Percentiles rank a stretch among this genome's conserved stretches.
These are phyloP conservation scores for Zaprionus ghesquierei DNA, from an alignment of 1,140 invertebrate genomes.

Conservation along the genomic window DNA sequence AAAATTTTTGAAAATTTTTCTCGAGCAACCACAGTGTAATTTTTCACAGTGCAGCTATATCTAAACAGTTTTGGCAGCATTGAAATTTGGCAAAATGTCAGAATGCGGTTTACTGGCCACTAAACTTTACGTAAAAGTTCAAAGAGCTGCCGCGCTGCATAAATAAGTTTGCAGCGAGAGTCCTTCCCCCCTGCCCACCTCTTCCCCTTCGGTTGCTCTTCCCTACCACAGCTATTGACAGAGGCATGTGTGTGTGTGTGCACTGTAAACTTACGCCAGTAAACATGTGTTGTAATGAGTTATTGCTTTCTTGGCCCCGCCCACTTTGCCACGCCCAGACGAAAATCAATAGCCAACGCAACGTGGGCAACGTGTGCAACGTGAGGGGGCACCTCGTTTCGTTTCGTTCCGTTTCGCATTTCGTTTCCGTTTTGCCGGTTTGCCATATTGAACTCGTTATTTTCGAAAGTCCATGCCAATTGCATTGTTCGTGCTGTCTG, in stretches of 20 bases:
- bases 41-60: slow-evolving; percentile 1
- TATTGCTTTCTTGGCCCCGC: slow-evolving; percentile 56
- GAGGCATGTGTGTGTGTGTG: slow-evolving; percentile 10
- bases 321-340: neutral
- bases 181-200: no score
- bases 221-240: slow-evolving; percentile 52
- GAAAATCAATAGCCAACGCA: slow-evolving; percentile 63
- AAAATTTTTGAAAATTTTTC: no score
- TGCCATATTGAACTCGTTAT: slow-evolving; percentile 55
- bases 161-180: slow-evolving; percentile 61
- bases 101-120: slow-evolving; percentile 69
- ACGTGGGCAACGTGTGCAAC: slow-evolving; percentile 10
- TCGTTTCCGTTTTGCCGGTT: slow-evolving; percentile 10
- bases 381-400: no score
- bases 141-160: slow-evolving; percentile 69
- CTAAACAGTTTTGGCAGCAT: slow-evolving; percentile 43
- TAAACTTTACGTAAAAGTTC: slow-evolving; percentile 72
- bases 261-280: slow-evolving; percentile 61
- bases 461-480: slow-evolving; percentile 57
- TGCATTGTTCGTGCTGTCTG: slow-evolving; percentile 47
- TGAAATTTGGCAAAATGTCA: slow-evolving; percentile 81
- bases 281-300: slow-evolving; percentile 79
- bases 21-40: neutral
- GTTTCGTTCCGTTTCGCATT: neutral
- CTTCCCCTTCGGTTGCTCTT: slow-evolving; percentile 1